Evolutionary conservation across 2,797 vertebrate genomes (phyloP), one percentile per base, ranked within the genome.

Genomic region (Spinibarbus caldwelli): DNA sequence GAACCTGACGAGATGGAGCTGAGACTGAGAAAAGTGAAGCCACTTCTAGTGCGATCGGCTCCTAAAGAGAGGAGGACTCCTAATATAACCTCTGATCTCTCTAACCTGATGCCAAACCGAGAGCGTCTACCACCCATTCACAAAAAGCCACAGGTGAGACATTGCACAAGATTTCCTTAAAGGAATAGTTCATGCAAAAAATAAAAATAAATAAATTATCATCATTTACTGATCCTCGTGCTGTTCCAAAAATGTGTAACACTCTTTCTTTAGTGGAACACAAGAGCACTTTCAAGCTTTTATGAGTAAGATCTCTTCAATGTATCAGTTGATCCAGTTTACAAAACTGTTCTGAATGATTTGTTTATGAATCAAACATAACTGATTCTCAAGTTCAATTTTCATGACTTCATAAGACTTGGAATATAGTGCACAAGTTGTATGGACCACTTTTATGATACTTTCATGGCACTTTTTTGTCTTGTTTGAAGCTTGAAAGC

Each of bases 1-100:
- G 90, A 84, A 38, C 97, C 97, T 43, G 94, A 97, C 92, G 96
- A 97, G 23, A 96, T 97, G 96, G 98, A 99, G 88, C 78, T 95
- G 84, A 93, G 95, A 57, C 90, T 99, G 87, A 93, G n/a, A 90
- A 93, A 94, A 86, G 95, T 95, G 83, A 98, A 95, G 90, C 96
- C 96, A 0, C 62, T 93, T 76, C 86, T 31, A 4, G 87, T 83
- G 71, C 91, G 0, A 23, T 68, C 9, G 2, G 84, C 89, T 38
- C 64, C 72, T 45, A 70, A 1, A 0, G 90, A 71, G 77, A 90
- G 47, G 41, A 52, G 81, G 66, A 17, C 2, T 4, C 0, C 7
- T 2, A 0, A 0, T 0, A 79, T 72, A 9, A 49, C 90, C 15
- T 71, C 34, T 1, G 34, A 86, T 41, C 34, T 78, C 6, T 90